These are phyloP conservation scores for Beroe ovata DNA, from an alignment of 37 sponge, comb jelly and placozoan genomes.

Conservation along the genomic window DNA sequence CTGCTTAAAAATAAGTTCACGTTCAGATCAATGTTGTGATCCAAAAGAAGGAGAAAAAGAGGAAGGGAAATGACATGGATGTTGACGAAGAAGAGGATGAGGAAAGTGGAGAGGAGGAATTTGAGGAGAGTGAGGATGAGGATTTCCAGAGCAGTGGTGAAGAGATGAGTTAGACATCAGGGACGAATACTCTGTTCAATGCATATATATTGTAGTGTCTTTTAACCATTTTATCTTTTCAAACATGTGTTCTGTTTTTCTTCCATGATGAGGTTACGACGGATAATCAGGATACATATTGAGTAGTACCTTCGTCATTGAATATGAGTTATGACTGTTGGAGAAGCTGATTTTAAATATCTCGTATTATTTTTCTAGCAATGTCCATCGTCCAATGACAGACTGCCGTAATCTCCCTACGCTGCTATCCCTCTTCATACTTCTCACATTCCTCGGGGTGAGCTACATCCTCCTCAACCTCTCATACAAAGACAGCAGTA, in stretches of 20 bases:
- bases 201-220: too few relatives aligned
- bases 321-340: too few relatives aligned
- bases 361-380: too few relatives aligned
- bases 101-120: slow-evolving; percentile 11
- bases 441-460: background rate
- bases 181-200: too few relatives aligned
- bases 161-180: slow-evolving; percentile 35
- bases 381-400: background rate
- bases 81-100: slow-evolving; percentile 14
- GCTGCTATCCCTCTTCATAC: background rate
- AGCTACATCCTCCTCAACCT: slow-evolving; percentile 38
- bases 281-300: too few relatives aligned
- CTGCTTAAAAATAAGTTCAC: too few relatives aligned
- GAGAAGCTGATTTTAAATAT: too few relatives aligned
- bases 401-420: background rate
- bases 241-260: too few relatives aligned
- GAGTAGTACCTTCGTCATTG: too few relatives aligned
- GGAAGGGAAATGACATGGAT: slow-evolving; percentile 26
- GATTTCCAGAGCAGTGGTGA: background rate
- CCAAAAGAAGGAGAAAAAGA: slow-evolving; percentile 11
- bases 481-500: background rate
- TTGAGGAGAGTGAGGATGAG: background rate
- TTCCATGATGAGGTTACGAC: too few relatives aligned
- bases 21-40: slow-evolving; percentile 20
- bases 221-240: too few relatives aligned